These are phyloP conservation scores for Genyomyrus donnyi DNA, from an alignment of 2,113 vertebrate genomes.

Conservation along the genomic window DNA sequence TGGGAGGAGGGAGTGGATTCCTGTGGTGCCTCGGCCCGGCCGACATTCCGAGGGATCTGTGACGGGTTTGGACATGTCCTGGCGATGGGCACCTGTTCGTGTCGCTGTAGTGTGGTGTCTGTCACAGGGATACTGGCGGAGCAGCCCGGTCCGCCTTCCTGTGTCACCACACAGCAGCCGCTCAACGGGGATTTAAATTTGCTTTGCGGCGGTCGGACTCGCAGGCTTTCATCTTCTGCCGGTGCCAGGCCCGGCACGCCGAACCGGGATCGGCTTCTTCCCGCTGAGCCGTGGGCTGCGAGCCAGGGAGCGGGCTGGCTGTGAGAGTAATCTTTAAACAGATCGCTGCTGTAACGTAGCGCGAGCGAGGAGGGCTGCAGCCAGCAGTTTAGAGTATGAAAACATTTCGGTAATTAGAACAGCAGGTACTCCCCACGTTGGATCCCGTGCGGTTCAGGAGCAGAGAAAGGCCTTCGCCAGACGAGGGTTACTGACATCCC, in stretches of 20 bases:
- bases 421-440: background rate
- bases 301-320: background rate
- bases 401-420: background rate
- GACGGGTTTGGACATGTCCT: background rate
- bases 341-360: background rate
- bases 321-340: background rate
- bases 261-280: background rate
- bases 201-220: background rate
- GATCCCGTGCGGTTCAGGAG: background rate
- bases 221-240: conserved; percentile 5
- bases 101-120: background rate
- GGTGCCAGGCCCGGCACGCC: background rate
- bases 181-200: conserved; percentile 11
- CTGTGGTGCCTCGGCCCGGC: background rate
- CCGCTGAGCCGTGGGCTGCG: background rate
- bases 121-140: background rate
- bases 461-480: background rate
- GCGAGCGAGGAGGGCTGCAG: background rate
- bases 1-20: background rate
- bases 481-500: background rate
- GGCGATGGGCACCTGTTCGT: background rate
- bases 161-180: background rate
- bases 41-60: background rate
- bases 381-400: background rate
- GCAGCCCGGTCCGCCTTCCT: background rate